Percentiles rank a stretch among this genome's conserved stretches.
These are phyloP conservation scores for Callorhinus ursinus DNA, from an alignment of 2,113 vertebrate genomes.

Conservation along the genomic window DNA sequence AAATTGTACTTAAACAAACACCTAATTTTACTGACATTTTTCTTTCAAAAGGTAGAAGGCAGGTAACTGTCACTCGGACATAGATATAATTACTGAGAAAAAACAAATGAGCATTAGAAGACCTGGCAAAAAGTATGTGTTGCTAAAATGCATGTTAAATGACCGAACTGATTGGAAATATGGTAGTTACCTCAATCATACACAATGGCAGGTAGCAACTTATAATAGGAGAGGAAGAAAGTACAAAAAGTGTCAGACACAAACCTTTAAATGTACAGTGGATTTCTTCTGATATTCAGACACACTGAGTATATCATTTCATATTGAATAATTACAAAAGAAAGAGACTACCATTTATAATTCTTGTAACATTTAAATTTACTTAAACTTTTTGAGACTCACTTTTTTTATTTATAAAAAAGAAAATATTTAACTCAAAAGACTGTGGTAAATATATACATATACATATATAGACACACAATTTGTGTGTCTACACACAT, in stretches of 20 bases:
- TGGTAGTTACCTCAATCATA: background rate
- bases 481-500: background rate
- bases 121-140: background rate
- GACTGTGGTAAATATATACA: background rate
- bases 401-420: background rate
- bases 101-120: background rate
- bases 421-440: background rate
- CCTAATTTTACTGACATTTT: background rate
- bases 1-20: background rate
- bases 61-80: background rate
- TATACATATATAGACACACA: background rate
- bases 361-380: background rate
- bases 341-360: background rate
- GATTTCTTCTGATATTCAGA: background rate
- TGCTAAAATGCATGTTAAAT: background rate
- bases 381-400: background rate
- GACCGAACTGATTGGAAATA: background rate
- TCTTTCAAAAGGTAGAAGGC: background rate
- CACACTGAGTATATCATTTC: background rate
- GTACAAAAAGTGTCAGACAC: background rate
- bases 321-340: background rate
- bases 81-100: background rate
- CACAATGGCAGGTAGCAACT: background rate
- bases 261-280: background rate
- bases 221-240: background rate